A percentile compares a stretch with the other conserved stretches of the same genome.
phyloP scores from a whole-genome alignment of 2,113 vertebrate genomes.

The Semnornis frantzii region DNA sequence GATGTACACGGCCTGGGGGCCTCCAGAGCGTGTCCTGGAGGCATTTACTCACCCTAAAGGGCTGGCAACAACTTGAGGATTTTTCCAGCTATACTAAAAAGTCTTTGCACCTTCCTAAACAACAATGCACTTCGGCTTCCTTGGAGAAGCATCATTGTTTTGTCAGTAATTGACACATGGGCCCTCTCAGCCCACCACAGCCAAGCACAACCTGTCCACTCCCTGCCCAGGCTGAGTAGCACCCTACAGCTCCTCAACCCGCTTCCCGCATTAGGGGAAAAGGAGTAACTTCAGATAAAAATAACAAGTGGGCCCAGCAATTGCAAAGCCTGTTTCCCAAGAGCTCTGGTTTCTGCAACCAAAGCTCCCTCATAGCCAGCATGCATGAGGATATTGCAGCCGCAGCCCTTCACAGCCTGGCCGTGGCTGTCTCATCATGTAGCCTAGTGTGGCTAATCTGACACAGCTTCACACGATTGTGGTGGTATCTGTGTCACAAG shows the following conservation, averaged over 20 bases:
- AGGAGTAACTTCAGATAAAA: not conserved
- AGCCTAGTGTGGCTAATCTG: not conserved
- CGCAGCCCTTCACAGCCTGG: not conserved
- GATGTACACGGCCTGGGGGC: not conserved
- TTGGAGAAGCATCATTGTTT: not conserved
- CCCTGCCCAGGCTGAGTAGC: not conserved
- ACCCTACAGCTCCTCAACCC: not conserved
- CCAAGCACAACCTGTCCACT: not conserved
- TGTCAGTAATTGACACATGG: not conserved
- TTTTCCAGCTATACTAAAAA: not conserved
- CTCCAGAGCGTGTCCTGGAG: not conserved
- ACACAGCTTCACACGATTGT: not conserved
- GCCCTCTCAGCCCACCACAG: not conserved
- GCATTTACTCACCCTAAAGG: not conserved
- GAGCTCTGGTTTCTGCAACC: not conserved
- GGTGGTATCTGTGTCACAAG: not conserved
- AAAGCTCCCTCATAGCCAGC: accelerated
- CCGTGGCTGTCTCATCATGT: not conserved
- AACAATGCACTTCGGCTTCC: not conserved
- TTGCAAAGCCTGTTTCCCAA: not conserved
- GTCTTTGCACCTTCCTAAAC: not conserved
- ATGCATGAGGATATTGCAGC: accelerated
- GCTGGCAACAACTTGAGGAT: not conserved
- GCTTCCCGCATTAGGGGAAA: not conserved
- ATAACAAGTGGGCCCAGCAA: accelerated